Percentiles rank a stretch among this genome's conserved stretches.
Conservation (phyloP, 2,113 vertebrate species). For the Gasterosteus nipponicus region DNA sequence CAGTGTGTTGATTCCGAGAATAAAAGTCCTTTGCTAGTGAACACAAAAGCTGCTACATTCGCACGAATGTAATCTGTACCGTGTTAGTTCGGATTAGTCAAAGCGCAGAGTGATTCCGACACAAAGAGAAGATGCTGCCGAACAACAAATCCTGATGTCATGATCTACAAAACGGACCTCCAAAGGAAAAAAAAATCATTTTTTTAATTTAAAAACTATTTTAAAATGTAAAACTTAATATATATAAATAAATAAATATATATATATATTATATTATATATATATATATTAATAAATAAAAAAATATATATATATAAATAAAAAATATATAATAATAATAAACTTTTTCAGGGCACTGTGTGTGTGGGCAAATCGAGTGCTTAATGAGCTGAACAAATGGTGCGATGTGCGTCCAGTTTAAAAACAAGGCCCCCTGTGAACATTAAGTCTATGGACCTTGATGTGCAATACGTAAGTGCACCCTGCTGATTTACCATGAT, state of each 20-base stretch:
- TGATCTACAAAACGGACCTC: neutral
- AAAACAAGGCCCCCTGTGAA: conserved; percentile 37
- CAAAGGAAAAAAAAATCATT: neutral
- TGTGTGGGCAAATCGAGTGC: conserved; percentile 29
- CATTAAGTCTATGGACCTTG: conserved; percentile 10
- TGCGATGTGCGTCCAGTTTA: conserved; percentile 41
- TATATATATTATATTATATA: too few species aligned
- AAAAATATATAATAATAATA: neutral
- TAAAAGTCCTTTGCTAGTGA: neutral
- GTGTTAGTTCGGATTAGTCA: neutral
- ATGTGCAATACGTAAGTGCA: neutral
- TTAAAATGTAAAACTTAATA: neutral
- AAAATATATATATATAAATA: too few species aligned
- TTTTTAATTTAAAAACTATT: neutral
- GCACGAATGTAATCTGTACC: neutral
- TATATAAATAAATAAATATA: too few species aligned
- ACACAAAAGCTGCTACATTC: neutral
- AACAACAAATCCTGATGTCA: neutral
- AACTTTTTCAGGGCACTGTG: neutral
- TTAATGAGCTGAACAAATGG: conserved; percentile 50
- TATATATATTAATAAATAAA: too few species aligned
- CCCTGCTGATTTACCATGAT: conserved; percentile 12
- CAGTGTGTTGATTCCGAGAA: conserved; percentile 3
- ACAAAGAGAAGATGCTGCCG: neutral
- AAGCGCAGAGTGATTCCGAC: neutral